These are phyloP conservation scores for Cephonodes hylas DNA, from an alignment of 2,888 invertebrate species.

Conservation along the genomic window DNA sequence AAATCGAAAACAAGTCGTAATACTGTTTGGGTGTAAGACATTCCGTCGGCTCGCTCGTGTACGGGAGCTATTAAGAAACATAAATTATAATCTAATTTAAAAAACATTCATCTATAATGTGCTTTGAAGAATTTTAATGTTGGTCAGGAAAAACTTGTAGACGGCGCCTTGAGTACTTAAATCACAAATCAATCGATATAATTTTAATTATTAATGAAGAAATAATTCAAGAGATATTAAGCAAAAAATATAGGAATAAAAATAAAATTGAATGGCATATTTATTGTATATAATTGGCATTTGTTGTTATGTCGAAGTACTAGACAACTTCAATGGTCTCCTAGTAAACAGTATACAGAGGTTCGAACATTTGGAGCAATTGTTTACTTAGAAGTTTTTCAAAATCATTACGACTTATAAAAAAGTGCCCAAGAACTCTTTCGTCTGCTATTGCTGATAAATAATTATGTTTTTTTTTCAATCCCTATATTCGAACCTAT, in stretches of 20 bases:
- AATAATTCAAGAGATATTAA: background rate
- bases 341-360: too few relatives aligned
- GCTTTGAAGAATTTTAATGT: background rate
- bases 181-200: background rate
- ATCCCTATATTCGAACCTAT: too few relatives aligned
- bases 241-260: background rate
- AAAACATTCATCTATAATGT: background rate
- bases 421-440: too few relatives aligned
- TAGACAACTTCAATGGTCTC: too few relatives aligned
- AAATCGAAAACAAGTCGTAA: background rate
- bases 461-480: too few relatives aligned
- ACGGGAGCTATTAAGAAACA: slow-evolving; percentile 5
- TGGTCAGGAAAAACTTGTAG: background rate
- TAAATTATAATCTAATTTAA: slow-evolving; percentile 8
- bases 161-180: background rate
- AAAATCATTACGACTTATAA: too few relatives aligned
- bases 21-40: background rate
- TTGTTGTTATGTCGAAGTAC: too few relatives aligned
- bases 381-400: too few relatives aligned
- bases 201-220: background rate
- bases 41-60: background rate
- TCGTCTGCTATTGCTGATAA: too few relatives aligned
- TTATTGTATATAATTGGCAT: too few relatives aligned
- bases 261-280: too few relatives aligned
- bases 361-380: too few relatives aligned